Evolutionary conservation across 1,140 invertebrate genomes (phyloP), one percentile per base, ranked within the genome.

Genomic region (Zaprionus lachaisei): DNA sequence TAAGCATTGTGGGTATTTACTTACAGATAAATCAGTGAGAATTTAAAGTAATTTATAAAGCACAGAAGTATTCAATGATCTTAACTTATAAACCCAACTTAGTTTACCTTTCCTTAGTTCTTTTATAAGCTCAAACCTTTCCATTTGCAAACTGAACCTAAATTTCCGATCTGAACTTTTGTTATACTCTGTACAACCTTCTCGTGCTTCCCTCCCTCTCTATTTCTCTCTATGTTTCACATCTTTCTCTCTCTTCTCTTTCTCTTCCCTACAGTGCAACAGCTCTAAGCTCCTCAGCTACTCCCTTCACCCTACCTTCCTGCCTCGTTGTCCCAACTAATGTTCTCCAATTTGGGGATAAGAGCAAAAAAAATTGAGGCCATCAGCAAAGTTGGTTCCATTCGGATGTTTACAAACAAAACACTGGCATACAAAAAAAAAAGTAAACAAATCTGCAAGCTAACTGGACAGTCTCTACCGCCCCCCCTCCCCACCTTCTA

Each of bases 401-500:
- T 72, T 64, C 44, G 73, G 26, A 60, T 80, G 77, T 87, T 83
- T 87, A 80, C 77, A 83, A 83, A 80, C 77, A 85, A 80, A 75
- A 60, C 67, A 60, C 57, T 64, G 72, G 41, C 15, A 75, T 55
- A 71, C 60, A 76, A 72, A 71, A 64, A 76, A 72, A 20, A 20
- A 72, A 55, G 73, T 56, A 76, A 76, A 76, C 68, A 76, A 72
- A 71, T 70, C 66, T 44, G 37, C 49, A 47, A 74, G 34, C 24
- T 44, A 67, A 41, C 47, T 56, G 17, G 14, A 15, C 17, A 37
- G 31, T 22, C 22, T 24, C 24, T 11, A 14, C 6, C 0, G 2
- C 15, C 4, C 28, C 55, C 22, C 11, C 5, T 9, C n/a, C 0
- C 7, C 24, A 24, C 22, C n/a, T n/a, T n/a, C n/a, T 15, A 22